phyloP scores from a whole-genome alignment of 2,113 vertebrate genomes.

The Leucosticte australis region DNA sequence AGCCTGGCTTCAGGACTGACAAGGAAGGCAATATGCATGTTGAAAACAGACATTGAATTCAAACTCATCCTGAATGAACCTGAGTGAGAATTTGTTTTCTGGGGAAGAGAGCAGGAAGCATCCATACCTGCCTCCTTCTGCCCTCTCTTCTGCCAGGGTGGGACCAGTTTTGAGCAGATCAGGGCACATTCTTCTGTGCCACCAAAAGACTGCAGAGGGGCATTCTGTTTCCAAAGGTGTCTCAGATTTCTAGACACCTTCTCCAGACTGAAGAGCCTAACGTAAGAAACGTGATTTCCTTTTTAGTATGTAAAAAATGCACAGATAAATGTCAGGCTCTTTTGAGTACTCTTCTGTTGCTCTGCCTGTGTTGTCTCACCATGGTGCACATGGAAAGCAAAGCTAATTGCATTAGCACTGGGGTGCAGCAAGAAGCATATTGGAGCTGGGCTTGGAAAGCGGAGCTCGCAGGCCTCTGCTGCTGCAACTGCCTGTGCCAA shows the following conservation, averaged over 20 bases:
- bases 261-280: background rate
- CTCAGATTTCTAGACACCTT: background rate
- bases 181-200: background rate
- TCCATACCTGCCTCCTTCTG: background rate
- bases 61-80: background rate
- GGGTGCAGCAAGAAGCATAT: background rate
- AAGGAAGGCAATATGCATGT: background rate
- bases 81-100: background rate
- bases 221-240: background rate
- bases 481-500: slow-evolving; percentile 27
- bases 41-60: background rate
- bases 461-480: background rate
- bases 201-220: background rate
- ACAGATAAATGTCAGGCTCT: background rate
- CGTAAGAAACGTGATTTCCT: background rate
- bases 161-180: background rate
- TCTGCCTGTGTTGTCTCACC: background rate
- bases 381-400: background rate
- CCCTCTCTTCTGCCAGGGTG: background rate
- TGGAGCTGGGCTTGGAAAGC: slow-evolving; percentile 2
- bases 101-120: background rate
- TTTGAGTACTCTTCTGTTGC: background rate
- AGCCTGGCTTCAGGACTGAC: background rate
- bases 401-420: slow-evolving; percentile 4
- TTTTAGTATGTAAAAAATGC: background rate